Evolutionary conservation across 2,113 vertebrate species (phyloP), one percentile per base, ranked within the genome.

Genomic region (Passer domesticus): DNA sequence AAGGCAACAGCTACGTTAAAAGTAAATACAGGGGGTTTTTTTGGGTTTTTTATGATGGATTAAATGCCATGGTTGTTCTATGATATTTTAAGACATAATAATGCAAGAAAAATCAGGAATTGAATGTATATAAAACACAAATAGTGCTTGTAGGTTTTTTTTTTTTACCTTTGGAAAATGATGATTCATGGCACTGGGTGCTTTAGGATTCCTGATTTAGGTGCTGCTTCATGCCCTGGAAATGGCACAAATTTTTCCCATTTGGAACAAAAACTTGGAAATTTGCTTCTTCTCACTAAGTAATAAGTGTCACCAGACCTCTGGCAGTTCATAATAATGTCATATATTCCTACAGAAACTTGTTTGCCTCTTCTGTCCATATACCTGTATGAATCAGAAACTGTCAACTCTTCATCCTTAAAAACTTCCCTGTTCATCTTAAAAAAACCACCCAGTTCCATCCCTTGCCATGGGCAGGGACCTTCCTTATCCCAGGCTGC

Each of bases 31-130:
- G 91, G 44, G n/a, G 43, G 37, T 9, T 33, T 2, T 50, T 69
- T 22, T 6, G 20, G 8, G 1, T 24, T 31, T 93, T 79, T 58
- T 66, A 80, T 92, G 94, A 96, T 93, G 91, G 86, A 84, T 97
- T 94, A 97, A 97, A 97, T 96, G 70, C 74, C 67, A 11, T 83
- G 88, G 94, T 93, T 98, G 85, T 90, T 97, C 94, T 82, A 47
- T 92, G 92, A 87, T 76, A 95, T 94, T 95, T 97, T 95, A 93
- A 96, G 93, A 94, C 94, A 94, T 91, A 89, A 90, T 87, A 88
- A 78, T 33, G 30, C 13, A 30, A 74, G 72, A 44, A 94, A 91
- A 66, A 41, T 47, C 53, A 76, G 59, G 23, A 52, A 68, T 17
- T 47, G 44, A 67, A 73, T 56, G 52, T 30, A 76, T 84, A 69